These are phyloP conservation scores for Hydractinia symbiolongicarpus DNA, from an alignment of 30 jellyfish, hydroid and myxozoan genomes.

Conservation along the genomic window DNA sequence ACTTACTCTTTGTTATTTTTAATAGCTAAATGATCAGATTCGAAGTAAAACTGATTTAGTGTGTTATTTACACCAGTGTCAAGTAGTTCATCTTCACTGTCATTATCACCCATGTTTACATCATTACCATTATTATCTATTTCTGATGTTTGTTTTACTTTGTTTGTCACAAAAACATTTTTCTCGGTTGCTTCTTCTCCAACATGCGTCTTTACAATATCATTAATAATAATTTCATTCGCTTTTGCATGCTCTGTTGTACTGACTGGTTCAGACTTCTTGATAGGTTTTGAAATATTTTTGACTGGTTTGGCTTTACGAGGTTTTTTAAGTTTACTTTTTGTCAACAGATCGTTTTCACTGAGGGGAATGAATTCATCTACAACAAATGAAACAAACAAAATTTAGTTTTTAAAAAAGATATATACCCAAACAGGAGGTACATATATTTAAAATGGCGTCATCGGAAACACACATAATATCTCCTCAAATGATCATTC, in stretches of 20 bases:
- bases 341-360: slow-evolving; percentile 26
- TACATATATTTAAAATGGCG: background rate
- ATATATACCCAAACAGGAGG: background rate
- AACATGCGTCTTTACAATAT: background rate
- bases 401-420: background rate
- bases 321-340: background rate
- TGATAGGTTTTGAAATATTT: no score
- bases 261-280: no score
- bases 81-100: slow-evolving; percentile 33
- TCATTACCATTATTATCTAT: background rate
- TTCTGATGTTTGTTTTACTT: background rate
- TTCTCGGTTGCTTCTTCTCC: background rate
- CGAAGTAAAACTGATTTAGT: slow-evolving; percentile 54
- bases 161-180: background rate
- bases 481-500: background rate
- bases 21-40: slow-evolving; percentile 79
- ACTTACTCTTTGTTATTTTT: slow-evolving; percentile 84
- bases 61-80: slow-evolving; percentile 30
- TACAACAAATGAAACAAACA: background rate
- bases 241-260: no score
- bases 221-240: no score
- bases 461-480: background rate
- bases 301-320: no score
- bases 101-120: background rate
- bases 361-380: slow-evolving; percentile 18